Percentiles rank a stretch among this genome's conserved stretches.
These are phyloP conservation scores for Cydia amplana DNA, from an alignment of 1,140 invertebrate species.

Conservation along the genomic window DNA sequence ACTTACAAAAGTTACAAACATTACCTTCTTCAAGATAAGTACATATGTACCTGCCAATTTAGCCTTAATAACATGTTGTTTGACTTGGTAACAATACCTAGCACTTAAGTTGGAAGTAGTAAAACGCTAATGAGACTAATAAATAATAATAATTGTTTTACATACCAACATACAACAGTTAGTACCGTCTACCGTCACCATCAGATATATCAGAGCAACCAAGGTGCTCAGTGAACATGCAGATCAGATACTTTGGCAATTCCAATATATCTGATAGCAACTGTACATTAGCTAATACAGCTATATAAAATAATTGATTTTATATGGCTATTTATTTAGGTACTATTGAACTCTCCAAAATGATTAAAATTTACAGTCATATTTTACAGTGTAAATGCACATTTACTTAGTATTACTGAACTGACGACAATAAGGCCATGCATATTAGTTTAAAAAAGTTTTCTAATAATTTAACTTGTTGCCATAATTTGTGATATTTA, in stretches of 20 bases:
- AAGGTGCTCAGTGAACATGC: too few relatives aligned
- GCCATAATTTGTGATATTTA: background rate
- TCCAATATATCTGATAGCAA: too few relatives aligned
- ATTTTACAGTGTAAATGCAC: background rate
- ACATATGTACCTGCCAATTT: background rate
- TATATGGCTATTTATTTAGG: too few relatives aligned
- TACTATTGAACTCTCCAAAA: background rate
- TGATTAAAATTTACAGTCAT: too few relatives aligned
- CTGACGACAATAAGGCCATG: background rate
- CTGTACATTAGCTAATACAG: too few relatives aligned
- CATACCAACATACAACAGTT: too few relatives aligned
- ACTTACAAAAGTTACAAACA: background rate
- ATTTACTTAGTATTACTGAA: background rate
- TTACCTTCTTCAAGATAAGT: background rate
- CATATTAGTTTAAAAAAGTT: background rate
- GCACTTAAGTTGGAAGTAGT: background rate
- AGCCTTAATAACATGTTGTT: background rate
- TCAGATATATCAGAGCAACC: too few relatives aligned
- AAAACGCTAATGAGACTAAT: background rate
- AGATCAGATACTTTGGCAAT: too few relatives aligned
- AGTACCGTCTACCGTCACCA: too few relatives aligned
- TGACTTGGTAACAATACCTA: background rate
- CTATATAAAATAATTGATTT: too few relatives aligned
- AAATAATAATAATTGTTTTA: background rate
- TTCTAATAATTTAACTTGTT: background rate